Percentiles rank a stretch among this genome's conserved stretches.
Conservation (phyloP, 2,113 vertebrate genomes). For the Danio rerio region DNA sequence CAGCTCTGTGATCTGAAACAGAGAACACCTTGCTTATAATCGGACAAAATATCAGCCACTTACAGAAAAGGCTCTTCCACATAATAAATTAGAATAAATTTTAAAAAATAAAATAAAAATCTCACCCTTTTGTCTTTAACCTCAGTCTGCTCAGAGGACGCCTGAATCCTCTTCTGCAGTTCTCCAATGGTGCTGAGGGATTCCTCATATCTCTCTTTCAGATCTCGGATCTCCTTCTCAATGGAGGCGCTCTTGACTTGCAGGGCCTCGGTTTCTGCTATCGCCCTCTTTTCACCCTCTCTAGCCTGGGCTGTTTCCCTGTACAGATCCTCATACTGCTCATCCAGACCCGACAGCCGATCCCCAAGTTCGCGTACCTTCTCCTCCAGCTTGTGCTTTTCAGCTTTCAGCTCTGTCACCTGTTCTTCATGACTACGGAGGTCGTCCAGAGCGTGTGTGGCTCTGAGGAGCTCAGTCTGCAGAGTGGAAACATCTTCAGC, state of each 20-base stretch:
- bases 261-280: conserved; percentile 78
- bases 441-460: conserved; percentile 76
- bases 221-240: conserved; percentile 88
- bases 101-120: not conserved
- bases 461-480: conserved; percentile 78
- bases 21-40: conserved; percentile 39
- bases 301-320: conserved; percentile 74
- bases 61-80: not conserved
- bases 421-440: conserved; percentile 78
- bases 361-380: conserved; percentile 74
- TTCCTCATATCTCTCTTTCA: conserved; percentile 88
- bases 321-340: conserved; percentile 76
- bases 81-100: not conserved
- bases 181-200: conserved; percentile 86
- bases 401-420: conserved; percentile 73
- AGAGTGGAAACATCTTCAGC: conserved; percentile 77
- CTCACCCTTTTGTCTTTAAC: conserved; percentile 95
- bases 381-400: conserved; percentile 81
- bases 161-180: conserved; percentile 90
- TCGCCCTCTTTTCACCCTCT: conserved; percentile 75
- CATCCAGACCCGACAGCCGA: conserved; percentile 72
- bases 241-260: conserved; percentile 81
- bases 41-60: conserved; percentile 6
- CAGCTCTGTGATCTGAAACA: conserved; percentile 88
- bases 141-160: conserved; percentile 89